A percentile compares a stretch with the other conserved stretches of the same genome.
These are phyloP conservation scores for Chiroxiphia lanceolata DNA, from an alignment of 2,797 vertebrate species.

Conservation along the genomic window DNA sequence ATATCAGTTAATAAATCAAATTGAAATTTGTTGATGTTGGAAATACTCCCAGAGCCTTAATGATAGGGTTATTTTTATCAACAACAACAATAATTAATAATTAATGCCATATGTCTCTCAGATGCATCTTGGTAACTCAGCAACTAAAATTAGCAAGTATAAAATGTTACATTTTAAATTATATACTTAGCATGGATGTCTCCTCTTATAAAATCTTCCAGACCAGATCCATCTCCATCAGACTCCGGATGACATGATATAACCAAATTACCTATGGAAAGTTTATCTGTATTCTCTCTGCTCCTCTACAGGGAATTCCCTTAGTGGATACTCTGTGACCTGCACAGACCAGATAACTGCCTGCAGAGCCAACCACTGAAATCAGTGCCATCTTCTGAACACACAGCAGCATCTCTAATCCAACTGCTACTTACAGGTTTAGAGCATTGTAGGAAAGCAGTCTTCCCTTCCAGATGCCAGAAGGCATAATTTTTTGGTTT, in stretches of 20 bases:
- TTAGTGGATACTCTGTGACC: neutral
- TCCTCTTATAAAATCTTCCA: neutral
- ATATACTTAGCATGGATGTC: neutral
- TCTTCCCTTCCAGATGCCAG: neutral
- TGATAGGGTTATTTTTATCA: constrained; percentile 54
- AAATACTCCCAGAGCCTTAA: constrained; percentile 44
- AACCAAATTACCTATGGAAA: constrained; percentile 10
- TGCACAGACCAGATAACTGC: neutral
- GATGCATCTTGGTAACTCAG: constrained; percentile 28
- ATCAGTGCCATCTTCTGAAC: neutral
- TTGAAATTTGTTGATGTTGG: constrained; percentile 27
- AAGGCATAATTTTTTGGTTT: neutral
- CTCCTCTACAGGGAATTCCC: neutral
- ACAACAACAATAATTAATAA: constrained; percentile 57
- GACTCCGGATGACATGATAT: neutral
- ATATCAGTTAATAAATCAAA: constrained; percentile 25
- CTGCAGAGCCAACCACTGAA: neutral
- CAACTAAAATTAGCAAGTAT: constrained; percentile 37
- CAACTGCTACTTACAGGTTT: neutral
- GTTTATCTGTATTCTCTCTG: neutral
- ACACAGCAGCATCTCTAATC: neutral
- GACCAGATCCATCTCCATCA: neutral
- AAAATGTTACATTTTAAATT: constrained; percentile 11
- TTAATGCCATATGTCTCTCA: constrained; percentile 31
- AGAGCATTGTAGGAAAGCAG: neutral